Conservation (phyloP, 1,140 invertebrate genomes). For the Himalopsyche phryganea region DNA sequence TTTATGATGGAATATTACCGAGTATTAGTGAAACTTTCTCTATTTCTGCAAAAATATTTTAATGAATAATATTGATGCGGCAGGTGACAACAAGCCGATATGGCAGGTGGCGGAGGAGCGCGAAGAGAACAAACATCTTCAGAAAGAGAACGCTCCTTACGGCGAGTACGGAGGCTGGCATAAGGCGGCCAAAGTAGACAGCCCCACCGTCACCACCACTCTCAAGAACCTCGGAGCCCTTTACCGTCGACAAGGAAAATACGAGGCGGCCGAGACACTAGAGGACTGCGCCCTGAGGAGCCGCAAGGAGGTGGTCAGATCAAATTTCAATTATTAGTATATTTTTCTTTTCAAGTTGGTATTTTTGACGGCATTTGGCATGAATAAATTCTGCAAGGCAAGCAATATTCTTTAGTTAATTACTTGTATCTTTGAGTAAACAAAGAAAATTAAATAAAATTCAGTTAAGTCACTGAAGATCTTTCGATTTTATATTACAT, state of each 20-base stretch:
- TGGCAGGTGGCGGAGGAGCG: constrained; percentile 99
- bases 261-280: constrained; percentile 96
- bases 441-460: no score
- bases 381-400: not conserved
- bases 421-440: no score
- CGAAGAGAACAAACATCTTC: constrained; percentile 90
- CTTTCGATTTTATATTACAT: no score
- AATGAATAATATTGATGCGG: constrained; percentile 14
- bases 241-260: constrained; percentile 96
- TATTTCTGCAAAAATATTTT: no score
- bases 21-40: no score
- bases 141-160: constrained; percentile 86
- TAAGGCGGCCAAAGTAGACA: constrained; percentile 98
- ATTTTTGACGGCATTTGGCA: not conserved
- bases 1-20: no score
- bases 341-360: not conserved
- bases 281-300: constrained; percentile 95
- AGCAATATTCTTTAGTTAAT: no score
- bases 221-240: constrained; percentile 95
- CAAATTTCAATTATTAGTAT: not conserved
- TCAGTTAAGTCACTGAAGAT: no score
- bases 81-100: constrained; percentile 96
- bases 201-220: constrained; percentile 94
- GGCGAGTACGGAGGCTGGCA: constrained; percentile 97
- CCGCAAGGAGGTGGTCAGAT: constrained; percentile 76